Conservation (phyloP, 2,113 vertebrate species). For the Nesogale talazaci region DNA sequence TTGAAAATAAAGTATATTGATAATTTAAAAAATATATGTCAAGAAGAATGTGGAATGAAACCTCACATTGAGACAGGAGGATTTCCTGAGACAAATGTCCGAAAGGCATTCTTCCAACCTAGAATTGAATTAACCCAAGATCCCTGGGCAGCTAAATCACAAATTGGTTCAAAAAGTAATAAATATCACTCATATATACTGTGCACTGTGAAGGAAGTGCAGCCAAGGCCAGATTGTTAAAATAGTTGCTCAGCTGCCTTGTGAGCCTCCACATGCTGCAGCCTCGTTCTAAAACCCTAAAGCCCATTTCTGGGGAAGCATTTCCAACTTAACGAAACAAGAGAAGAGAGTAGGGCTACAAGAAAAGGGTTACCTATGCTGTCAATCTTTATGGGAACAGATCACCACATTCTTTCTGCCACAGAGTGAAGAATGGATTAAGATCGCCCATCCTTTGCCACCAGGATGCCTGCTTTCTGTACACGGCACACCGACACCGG, state of each 20-base stretch:
- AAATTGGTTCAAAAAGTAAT: neutral
- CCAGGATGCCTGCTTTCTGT: too few relatives aligned
- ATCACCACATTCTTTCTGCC: neutral
- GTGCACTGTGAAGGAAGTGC: neutral
- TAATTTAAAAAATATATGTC: neutral
- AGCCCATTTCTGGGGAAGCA: neutral
- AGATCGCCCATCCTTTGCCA: too few relatives aligned
- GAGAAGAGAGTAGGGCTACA: too few relatives aligned
- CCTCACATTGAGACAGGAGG: neutral
- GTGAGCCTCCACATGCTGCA: too few relatives aligned
- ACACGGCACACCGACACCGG: too few relatives aligned
- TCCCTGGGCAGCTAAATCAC: too few relatives aligned
- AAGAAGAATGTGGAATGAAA: neutral
- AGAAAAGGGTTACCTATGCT: neutral
- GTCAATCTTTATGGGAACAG: neutral
- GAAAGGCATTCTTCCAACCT: too few relatives aligned
- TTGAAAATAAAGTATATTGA: too few relatives aligned
- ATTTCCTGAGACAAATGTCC: neutral
- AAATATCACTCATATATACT: neutral
- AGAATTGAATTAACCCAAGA: too few relatives aligned
- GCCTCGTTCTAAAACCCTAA: neutral
- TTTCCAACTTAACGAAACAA: neutral
- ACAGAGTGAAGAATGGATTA: neutral
- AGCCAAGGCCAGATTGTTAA: too few relatives aligned
- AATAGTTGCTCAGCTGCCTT: too few relatives aligned